Conservation (phyloP, 2,113 vertebrate genomes). For the Podiceps cristatus region DNA sequence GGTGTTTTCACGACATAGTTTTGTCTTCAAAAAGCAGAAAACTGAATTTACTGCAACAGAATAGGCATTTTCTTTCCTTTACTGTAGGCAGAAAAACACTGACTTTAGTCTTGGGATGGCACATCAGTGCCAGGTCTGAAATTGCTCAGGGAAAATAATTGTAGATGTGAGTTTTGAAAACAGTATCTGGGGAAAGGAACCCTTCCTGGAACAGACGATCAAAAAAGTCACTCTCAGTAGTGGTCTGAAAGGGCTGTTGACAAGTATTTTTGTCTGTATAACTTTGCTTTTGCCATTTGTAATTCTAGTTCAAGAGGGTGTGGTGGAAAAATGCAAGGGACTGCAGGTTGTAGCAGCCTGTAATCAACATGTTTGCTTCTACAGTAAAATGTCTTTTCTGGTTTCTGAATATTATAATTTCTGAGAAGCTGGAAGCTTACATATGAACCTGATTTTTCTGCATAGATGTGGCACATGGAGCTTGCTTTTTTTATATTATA, state of each 20-base stretch:
- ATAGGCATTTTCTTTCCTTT: not conserved
- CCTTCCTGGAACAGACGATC: not conserved
- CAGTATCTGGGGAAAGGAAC: not conserved
- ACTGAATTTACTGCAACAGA: not conserved
- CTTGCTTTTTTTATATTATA: not conserved
- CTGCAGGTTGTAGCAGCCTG: conserved; percentile 9
- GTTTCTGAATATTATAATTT: conserved; percentile 16
- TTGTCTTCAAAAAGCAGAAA: not conserved
- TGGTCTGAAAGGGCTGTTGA: not conserved
- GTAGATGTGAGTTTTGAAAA: not conserved
- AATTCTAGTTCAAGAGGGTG: conserved; percentile 30
- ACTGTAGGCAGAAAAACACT: not conserved
- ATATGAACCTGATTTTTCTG: not conserved
- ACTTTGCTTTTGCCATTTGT: not conserved
- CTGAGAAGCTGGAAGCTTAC: not conserved
- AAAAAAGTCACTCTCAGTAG: not conserved
- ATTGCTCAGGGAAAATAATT: not conserved
- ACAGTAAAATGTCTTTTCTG: not conserved
- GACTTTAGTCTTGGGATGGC: not conserved
- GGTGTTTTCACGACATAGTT: not conserved
- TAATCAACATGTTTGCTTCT: conserved; percentile 19
- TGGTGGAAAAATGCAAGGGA: conserved; percentile 36
- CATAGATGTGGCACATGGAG: not conserved
- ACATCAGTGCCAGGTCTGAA: not conserved
- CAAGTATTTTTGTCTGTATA: conserved; percentile 5